These are phyloP conservation scores for Lonchura striata DNA, from an alignment of 2,113 vertebrate genomes.

Conservation along the genomic window DNA sequence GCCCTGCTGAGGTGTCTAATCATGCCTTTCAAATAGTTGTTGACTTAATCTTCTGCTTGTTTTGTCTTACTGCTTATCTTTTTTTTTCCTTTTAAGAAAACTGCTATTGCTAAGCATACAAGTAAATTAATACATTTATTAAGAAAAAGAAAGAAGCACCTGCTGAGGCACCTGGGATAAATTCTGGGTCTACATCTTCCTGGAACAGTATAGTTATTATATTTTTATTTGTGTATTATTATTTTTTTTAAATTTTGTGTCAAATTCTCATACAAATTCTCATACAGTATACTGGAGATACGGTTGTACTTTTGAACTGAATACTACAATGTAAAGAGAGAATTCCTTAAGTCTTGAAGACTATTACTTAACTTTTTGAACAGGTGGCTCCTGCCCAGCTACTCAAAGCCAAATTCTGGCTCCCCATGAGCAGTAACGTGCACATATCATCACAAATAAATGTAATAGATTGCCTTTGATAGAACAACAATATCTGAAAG, in stretches of 20 bases:
- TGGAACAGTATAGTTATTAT: background rate
- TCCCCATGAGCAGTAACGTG: background rate
- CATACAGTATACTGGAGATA: background rate
- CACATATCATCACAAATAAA: background rate
- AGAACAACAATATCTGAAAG: background rate
- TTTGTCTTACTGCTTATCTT: background rate
- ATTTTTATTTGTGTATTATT: background rate
- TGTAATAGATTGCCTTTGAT: background rate
- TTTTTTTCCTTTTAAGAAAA: background rate
- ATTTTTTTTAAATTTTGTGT: background rate
- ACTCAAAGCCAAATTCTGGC: background rate
- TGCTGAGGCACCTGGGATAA: background rate
- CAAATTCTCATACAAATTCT: background rate
- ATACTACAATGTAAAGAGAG: background rate
- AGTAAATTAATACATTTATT: background rate
- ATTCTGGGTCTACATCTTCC: background rate
- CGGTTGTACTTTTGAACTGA: background rate
- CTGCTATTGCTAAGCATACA: background rate
- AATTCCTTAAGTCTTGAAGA: background rate
- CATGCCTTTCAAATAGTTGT: background rate
- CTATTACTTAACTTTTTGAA: background rate
- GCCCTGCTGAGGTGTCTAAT: background rate
- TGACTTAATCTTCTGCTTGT: background rate
- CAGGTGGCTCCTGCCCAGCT: background rate
- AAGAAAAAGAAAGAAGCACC: background rate